Evolutionary conservation across 2,888 invertebrate species (phyloP), one percentile per base, ranked within the genome.

Genomic region (Uropetala carovei): DNA sequence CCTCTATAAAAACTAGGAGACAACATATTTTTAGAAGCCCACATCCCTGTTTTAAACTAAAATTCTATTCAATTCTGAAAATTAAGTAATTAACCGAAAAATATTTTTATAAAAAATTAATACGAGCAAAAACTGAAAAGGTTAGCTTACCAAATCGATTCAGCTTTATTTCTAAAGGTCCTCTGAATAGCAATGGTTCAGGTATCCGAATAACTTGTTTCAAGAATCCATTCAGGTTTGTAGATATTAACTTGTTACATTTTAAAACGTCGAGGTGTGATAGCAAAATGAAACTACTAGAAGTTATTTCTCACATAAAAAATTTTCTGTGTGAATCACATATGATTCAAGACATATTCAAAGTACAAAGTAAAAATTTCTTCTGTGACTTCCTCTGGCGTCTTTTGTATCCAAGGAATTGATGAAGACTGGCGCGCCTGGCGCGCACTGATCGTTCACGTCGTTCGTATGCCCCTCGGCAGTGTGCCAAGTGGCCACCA

Each of bases 341-440:
- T 10, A 3, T 59, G 14, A 86, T 27, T 8, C 5, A 13, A 64
- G 2, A 86, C 60, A 30, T n/a, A 30, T n/a, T 18, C 64, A 8
- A 75, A 13, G 27, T 10, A 11, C 13, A 27, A 13, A 68, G 43
- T 10, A 43, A n/a, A 56, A 30, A 16, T 68, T 43, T 18, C 30
- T 14, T 14, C 56, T 30, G 5, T 11, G 68, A 18, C 14, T 9
- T 3, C n/a, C 4, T 16, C 3, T 10, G 10, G 9, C 43, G 89
- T 89, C 43, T 27, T 60, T 64, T 43, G 43, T 43, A 64, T 27
- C 30, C 64, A 64, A 89, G n/a, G 89, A 64, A 30, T 43, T n/a
- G 64, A 27, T 64, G 89, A 60, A 89, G 64, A 89, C 89, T 89
- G 89, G 56, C 83, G 57, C 43, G 75, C 10, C 14, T 43, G 30